Evolutionary conservation across 2,888 invertebrate species (phyloP).

Genomic region (Heterodera filipjevi): DNA sequence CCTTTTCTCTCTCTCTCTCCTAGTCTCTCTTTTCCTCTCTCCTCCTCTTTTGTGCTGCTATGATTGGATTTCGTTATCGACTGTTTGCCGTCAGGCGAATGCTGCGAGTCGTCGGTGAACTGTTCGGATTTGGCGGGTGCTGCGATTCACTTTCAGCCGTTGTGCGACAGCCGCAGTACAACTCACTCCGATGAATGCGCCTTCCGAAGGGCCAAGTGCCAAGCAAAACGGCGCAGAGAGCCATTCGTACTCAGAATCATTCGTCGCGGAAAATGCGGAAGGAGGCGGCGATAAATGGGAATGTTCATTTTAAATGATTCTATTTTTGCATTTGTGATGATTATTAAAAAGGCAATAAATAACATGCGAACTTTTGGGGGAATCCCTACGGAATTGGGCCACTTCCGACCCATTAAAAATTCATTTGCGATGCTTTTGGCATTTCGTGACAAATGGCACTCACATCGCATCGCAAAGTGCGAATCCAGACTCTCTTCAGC

Average conservation of each 20-base stretch:
- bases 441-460: conserved; percentile 17
- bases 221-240: conserved; percentile 30
- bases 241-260: not conserved
- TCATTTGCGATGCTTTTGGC: not conserved
- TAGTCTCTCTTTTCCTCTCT: too few relatives aligned
- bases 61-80: not conserved
- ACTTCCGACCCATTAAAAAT: not conserved
- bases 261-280: not conserved
- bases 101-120: conserved; percentile 8
- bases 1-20: too few relatives aligned
- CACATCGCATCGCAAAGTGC: not conserved
- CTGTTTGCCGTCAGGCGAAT: not conserved
- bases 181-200: conserved; percentile 51
- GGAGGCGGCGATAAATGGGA: not conserved
- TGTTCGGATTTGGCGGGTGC: not conserved
- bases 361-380: not conserved
- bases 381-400: not conserved
- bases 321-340: conserved; percentile 7
- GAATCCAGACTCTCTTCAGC: too few relatives aligned
- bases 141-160: conserved; percentile 32
- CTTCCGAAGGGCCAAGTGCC: conserved; percentile 52
- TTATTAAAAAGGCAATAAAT: not conserved
- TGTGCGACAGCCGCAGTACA: conserved; percentile 54
- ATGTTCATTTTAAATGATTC: not conserved
- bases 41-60: not conserved